A percentile compares a stretch with the other conserved stretches of the same genome.
Conservation (phyloP, 2,797 vertebrate species). For the Helarctos malayanus region DNA sequence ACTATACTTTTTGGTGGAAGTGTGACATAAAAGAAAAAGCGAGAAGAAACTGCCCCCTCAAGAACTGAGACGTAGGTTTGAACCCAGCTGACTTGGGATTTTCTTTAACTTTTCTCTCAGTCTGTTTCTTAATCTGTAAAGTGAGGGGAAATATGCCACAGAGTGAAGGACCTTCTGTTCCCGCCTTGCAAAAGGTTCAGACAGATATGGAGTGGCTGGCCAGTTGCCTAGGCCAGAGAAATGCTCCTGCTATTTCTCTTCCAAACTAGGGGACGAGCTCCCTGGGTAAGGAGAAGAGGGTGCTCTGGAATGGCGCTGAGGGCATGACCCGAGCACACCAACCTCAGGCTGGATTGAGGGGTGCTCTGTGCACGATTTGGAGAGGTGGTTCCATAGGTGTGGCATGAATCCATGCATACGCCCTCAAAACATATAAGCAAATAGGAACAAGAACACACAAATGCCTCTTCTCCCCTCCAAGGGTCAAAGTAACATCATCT, state of each 20-base stretch:
- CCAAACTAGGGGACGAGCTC: background rate
- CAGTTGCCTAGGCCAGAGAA: background rate
- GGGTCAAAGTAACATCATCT: background rate
- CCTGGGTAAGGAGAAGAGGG: background rate
- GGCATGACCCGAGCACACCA: fast-evolving
- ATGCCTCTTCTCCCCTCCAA: background rate
- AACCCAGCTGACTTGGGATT: background rate
- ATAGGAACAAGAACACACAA: background rate
- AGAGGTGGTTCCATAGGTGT: background rate
- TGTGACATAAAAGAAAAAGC: background rate
- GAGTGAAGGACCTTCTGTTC: background rate
- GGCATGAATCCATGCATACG: background rate
- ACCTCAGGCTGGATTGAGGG: background rate
- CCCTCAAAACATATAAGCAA: background rate
- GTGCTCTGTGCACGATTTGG: background rate
- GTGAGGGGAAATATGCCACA: background rate
- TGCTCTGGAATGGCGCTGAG: background rate
- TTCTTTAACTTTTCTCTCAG: background rate
- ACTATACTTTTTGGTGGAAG: background rate
- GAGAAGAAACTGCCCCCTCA: background rate
- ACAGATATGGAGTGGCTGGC: background rate
- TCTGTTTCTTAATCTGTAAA: background rate
- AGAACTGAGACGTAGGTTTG: background rate
- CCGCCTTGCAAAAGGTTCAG: background rate
- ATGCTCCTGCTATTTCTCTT: background rate